Base-by-base conservation (phyloP, 2,888 invertebrate genomes). In the Ganaspis brasiliensis region DNA sequence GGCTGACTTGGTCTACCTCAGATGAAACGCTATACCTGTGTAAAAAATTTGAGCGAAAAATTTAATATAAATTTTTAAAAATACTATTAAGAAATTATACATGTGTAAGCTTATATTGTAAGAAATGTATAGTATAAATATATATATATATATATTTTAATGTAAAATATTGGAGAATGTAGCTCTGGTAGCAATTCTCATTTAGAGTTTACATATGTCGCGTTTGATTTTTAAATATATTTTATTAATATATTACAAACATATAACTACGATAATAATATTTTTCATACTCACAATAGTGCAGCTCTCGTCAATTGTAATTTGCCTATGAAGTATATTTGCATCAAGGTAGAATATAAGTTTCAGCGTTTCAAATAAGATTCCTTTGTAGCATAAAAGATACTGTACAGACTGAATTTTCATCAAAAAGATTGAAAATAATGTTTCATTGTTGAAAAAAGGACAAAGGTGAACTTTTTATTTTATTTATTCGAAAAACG, bases 1-100 rank as follows among this genome's bases (percentile, higher is more conserved):
- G 81, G 85, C 86, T 87, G 86, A 89, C 85, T 86, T 85, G 85
- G 87, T 88, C 89, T 89, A 89, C 89, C 88, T 89, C 89, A 89
- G 82, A 87, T 82, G 85, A 88, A 88, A 88, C 85, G 85, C 86
- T 88, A 86, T 88, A 88, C 85, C 87, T 87, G 86, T 83, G 85
- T 83, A 83, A 72, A 84, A 81, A 81, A 77, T 84, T 85, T 82
- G 74, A 86, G 80, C 63, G 70, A 83, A 63, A 86, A 84, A 80
- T 83, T 82, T 83, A 81, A 82, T 80, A 84, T 83, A 79, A 75
- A 84, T 85, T 83, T 81, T 81, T 80, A 84, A 79, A 79, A 75
- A 74, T 71, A 79, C 76, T 61, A 75, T 70, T 63, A 71, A 77
- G 71, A 74, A 72, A 79, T 71, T 73, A 78, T 74, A 78, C 74